phyloP scores from a whole-genome alignment of 2,113 vertebrate genomes.

The Salvelinus namaycush region DNA sequence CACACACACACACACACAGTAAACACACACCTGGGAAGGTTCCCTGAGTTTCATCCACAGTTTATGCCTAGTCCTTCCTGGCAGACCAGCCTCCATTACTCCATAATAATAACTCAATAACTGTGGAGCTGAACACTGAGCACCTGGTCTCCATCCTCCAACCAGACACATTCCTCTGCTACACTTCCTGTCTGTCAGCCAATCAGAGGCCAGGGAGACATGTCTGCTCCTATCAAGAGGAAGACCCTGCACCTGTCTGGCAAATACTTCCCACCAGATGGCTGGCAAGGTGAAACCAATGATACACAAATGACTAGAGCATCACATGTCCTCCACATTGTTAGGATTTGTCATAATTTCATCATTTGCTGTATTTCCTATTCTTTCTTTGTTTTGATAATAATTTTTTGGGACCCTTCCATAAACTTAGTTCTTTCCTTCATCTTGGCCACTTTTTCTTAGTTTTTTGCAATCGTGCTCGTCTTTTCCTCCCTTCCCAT shows the following conservation, averaged over 20 bases:
- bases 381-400: neutral
- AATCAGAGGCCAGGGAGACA: neutral
- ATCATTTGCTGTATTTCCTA: neutral
- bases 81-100: neutral
- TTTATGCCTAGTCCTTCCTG: neutral
- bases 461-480: neutral
- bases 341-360: neutral
- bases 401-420: too few species aligned
- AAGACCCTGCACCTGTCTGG: constrained; percentile 7
- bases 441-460: neutral
- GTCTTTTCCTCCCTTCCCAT: neutral
- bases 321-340: neutral
- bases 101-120: neutral
- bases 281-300: constrained; percentile 6
- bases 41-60: neutral
- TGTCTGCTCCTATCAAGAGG: neutral
- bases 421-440: neutral
- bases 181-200: neutral
- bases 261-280: neutral
- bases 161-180: neutral
- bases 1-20: too few species aligned
- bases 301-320: neutral
- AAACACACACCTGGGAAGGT: neutral
- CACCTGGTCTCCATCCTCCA: constrained; percentile 2
- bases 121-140: neutral